These are phyloP conservation scores for Papilio dardanus DNA, from an alignment of 1,140 invertebrate genomes.

Conservation along the genomic window DNA sequence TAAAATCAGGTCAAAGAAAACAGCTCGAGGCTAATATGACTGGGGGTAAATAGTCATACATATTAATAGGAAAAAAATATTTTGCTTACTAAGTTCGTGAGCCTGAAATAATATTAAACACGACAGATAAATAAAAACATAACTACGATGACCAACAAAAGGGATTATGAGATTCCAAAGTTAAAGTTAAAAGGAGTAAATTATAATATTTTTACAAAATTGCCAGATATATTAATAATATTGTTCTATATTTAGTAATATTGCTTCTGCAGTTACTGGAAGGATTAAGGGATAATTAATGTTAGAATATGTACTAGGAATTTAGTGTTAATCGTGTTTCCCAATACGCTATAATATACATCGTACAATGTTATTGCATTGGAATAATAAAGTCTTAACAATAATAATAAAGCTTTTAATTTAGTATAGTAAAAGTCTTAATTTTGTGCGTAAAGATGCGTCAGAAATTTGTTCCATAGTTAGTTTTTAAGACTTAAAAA, in stretches of 20 bases:
- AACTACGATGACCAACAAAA: neutral
- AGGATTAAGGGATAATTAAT: slow-evolving; percentile 4
- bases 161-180: neutral
- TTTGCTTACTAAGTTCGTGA: slow-evolving; percentile 12
- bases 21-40: slow-evolving; percentile 59
- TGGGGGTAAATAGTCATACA: slow-evolving; percentile 70
- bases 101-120: neutral
- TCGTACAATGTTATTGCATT: neutral
- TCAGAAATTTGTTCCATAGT: too few relatives aligned
- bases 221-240: neutral
- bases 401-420: too few relatives aligned
- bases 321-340: neutral
- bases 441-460: too few relatives aligned
- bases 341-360: neutral
- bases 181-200: neutral
- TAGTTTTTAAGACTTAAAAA: too few relatives aligned
- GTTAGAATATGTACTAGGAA: neutral
- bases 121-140: slow-evolving; percentile 21
- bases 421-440: too few relatives aligned
- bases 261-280: neutral
- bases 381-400: too few relatives aligned
- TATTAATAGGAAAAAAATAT: slow-evolving; percentile 63
- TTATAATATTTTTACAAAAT: neutral
- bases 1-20: slow-evolving; percentile 68
- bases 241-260: neutral